Base-by-base conservation (phyloP, 37 sponge, comb jelly and placozoan genomes). In the Halisarca cf. caerulea region DNA sequence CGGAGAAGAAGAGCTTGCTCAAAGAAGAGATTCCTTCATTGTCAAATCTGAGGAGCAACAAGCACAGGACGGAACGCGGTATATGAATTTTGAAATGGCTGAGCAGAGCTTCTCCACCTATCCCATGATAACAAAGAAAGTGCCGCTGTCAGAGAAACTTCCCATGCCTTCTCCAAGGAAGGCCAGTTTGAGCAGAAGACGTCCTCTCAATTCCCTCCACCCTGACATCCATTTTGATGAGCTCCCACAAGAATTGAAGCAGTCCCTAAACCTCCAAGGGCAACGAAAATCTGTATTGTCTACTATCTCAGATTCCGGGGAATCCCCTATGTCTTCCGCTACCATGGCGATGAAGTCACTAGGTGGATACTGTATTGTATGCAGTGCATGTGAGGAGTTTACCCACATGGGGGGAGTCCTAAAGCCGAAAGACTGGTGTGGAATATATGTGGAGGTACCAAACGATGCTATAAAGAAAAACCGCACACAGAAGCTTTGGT, bases 401-500 rank as follows among this genome's bases (percentile, higher is more conserved):
- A 92, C 86, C 3, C 43, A 62, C 36, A 82, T 59, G 58, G 92
- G 92, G 5, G 92, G 89, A 2, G 20, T 36, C 4, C 80, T 92
- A 38, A 88, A 75, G 23, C 77, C 77, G 45, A 88, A 66, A 40
- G 57, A 32, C 0, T 82, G 44, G 18, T 88, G 89, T 78, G 89
- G 82, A 8, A 79, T 92, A 11, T 38, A 77, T 20, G 66, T 92
- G n/a, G 92, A 92, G 47, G 58, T 92, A 24, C 92, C 92, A 0
- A 62, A 82, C 28, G 86, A 78, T 44, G 92, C 89, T 17, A 77
- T 92, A 11, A 57, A 85, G 9, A 81, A 47, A 21, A 88, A 85
- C 18, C 82, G 53, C 25, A 75, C 33, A 18, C 92, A 92, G 62
- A 85, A 79, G 80, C 18, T 92, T 15, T 92, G 92, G 92, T 92